Base-by-base conservation (phyloP, 2,113 vertebrate genomes). In the Upupa epops region DNA sequence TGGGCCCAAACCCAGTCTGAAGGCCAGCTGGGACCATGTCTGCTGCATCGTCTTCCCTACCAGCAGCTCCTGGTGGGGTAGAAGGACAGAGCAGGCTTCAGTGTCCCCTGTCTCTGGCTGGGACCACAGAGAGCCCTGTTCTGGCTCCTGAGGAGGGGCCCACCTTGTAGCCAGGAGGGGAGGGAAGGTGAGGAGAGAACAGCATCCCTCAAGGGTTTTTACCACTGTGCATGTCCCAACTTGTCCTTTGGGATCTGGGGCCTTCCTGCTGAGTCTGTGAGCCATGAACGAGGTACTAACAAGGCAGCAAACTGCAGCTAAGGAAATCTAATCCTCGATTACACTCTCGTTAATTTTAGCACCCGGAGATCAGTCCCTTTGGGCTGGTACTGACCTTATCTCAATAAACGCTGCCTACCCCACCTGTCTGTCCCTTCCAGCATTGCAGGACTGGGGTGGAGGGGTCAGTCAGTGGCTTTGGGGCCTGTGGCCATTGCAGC, bases 201-300 rank as follows among this genome's bases (percentile, higher is more conserved):
- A 74, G 36, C 56, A 84, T 64, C 73, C 36, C 70, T 75, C 46
- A 68, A 37, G 55, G 65, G 46, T 75, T 83, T 42, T 92, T 86
- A 69, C 81, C 86, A 93, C 91, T 96, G 59, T 1, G 0, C 63
- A 48, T 1, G 17, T 54, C 0, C 1, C 52, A 56, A 28, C 37
- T 87, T 34, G 45, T 34, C 1, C 40, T 42, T 42, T 2, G 36
- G 31, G 17, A 3, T 90, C 12, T 56, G 9, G 7, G 75, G n/a
- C 45, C 58, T 92, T 92, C 83, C 86, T 96, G 95, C 94, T 90
- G 91, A 88, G 56, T 60, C 74, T 78, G 73, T 86, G 91, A 96
- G 93, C 93, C 86, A 64, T 6, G 37, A 71, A 75, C 2, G 4
- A 78, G 80, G 80, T 86, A 83, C 77, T 86, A 31, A 22, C 0